These are phyloP conservation scores for Hetaerina americana DNA, from an alignment of 1,140 invertebrate species.

Conservation along the genomic window DNA sequence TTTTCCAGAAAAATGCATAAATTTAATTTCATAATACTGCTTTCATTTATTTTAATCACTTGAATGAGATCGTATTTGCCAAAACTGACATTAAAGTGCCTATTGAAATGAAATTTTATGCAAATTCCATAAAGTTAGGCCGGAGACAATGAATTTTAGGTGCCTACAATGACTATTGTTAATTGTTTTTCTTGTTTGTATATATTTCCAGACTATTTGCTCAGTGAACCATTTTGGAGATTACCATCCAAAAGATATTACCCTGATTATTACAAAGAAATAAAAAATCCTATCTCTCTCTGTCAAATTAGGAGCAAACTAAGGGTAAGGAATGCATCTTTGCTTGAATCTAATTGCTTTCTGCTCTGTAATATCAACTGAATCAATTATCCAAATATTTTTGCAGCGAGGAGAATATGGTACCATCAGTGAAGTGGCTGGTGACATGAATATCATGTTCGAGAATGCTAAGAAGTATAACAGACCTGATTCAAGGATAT, in stretches of 20 bases:
- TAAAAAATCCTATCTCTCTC: constrained; percentile 89
- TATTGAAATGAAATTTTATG: constrained; percentile 8
- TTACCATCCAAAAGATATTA: constrained; percentile 80
- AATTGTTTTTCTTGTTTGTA: constrained; percentile 1
- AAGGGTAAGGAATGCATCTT: constrained; percentile 37
- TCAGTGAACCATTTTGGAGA: constrained; percentile 86
- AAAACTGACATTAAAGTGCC: too few relatives aligned
- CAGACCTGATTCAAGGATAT: constrained; percentile 70
- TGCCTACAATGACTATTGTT: neutral
- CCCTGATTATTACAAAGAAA: constrained; percentile 96
- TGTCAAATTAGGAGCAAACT: constrained; percentile 86
- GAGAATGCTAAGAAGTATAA: constrained; percentile 96
- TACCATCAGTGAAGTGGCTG: constrained; percentile 77
- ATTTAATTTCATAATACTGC: too few relatives aligned
- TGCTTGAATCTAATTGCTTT: constrained; percentile 1
- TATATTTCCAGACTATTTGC: constrained; percentile 38
- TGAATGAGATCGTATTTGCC: too few relatives aligned
- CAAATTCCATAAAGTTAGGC: too few relatives aligned
- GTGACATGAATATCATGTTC: constrained; percentile 96
- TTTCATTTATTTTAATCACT: too few relatives aligned
- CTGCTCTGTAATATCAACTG: neutral
- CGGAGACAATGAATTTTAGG: neutral
- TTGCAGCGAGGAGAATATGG: constrained; percentile 63
- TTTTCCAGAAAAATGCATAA: too few relatives aligned
- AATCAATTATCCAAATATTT: neutral